Evolutionary conservation across 2,797 vertebrate genomes (phyloP), one percentile per base, ranked within the genome.

Genomic region (Cyprinella venusta): DNA sequence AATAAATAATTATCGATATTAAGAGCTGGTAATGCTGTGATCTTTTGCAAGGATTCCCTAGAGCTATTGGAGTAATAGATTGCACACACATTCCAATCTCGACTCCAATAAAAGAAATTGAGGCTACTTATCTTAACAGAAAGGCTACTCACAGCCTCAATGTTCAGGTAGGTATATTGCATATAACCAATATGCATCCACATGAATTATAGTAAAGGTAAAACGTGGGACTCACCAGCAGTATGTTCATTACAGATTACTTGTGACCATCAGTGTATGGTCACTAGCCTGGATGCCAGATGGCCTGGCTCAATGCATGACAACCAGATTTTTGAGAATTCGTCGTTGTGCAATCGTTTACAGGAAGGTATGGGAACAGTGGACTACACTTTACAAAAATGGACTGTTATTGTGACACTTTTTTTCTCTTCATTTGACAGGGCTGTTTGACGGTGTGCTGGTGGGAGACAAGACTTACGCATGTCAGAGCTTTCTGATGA

Each of bases 241-340:
- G 19, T 52, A 40, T 79, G 15, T 42, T 71, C 5, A 7, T 79
- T 79, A 36, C 76, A 84, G 76, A 80, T 84, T 61, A 72, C 77
- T 33, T 84, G 76, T 71, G 69, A 84, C 59, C 75, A 69, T 79
- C 76, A 84, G 26, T 84, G 65, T 56, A 42, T 79, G 36, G 15
- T 84, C 45, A 80, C 71, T 21, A 82, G 64, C 50, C 63, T 82
- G 18, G 72, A 76, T 54, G 82, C 83, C 16, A 84, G 68, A 45
- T 80, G 83, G 77, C 83, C 83, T 74, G 76, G 83, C 36, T 80
- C 83, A 50, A 24, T 84, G 21, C 18, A 80, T 1, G 68, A 80
- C 76, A 79, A 40, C 42, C 40, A 64, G 1, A 70, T 80, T 59
- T 71, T 80, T 1, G 33, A 59, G 18, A 21, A 71, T 12, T 80